Base-by-base conservation (phyloP, 2,888 invertebrate species). In the Brachylomia viminalis region DNA sequence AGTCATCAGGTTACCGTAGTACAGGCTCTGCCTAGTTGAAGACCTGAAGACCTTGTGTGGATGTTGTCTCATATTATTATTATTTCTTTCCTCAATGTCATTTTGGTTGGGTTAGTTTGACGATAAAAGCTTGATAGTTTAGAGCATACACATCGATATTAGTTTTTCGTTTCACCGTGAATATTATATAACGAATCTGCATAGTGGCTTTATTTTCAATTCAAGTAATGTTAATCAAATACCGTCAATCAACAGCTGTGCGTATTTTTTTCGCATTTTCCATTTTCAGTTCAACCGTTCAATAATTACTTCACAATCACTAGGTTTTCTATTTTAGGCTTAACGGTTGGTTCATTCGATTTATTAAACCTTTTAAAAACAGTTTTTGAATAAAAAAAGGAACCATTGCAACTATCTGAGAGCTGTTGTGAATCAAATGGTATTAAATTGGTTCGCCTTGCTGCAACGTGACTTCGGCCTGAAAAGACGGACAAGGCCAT, bases 401-500 rank as follows among this genome's bases (percentile, higher is more conserved):
- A 47, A 47, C 4, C 5, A 17, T 42, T 72, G 52, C 10, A 17
- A 20, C 38, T 30, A 6, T n/a, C n/a, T 6, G 27, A 52, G 70
- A 56, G 30, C n/a, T 52, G 27, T 82, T 42, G 6, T 11, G 52
- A 59, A 42, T 76, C 5, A 23, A 79, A 75, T 68, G 45, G n/a
- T 45, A 45, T 62, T 33, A 66, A 74, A 76, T 72, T 75, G 58
- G 2, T 62, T 78, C 42, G 3, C 42, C 27, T 62, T 62, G 56
- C 67, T 66, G 79, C 65, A 86, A 85, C 80, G 85, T 87, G 83
- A 85, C 83, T 79, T 80, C 42, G 7, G n/a, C 42, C 27, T 38
- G 10, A 70, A 67, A 20, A 10, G 30, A 79, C 58, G 30, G 72
- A 70, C 59, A 38, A 80, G 33, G 45, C 64, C 72, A 81, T 76